Evolutionary conservation across 1,140 invertebrate genomes (phyloP).

Genomic region (Bicyclus anynana): DNA sequence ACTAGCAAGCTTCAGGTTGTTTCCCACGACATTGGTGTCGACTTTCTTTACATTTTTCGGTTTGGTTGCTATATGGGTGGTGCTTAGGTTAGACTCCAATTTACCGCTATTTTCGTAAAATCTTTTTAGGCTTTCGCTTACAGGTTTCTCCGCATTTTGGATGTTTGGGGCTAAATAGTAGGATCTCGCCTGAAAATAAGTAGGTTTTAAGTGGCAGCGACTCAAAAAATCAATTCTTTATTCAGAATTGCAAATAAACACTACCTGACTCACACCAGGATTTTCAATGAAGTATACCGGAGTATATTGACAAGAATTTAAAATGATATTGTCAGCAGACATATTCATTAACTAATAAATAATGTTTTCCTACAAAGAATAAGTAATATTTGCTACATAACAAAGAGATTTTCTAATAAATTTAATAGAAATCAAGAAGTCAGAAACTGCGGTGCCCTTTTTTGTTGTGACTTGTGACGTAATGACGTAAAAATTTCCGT

Average conservation of each 20-base stretch:
- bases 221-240: background rate
- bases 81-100: constrained; percentile 54
- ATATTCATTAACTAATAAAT: constrained; percentile 44
- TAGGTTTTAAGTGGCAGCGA: constrained; percentile 1
- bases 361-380: constrained; percentile 21
- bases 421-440: constrained; percentile 10
- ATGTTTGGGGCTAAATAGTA: constrained; percentile 47
- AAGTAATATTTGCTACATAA: constrained; percentile 31
- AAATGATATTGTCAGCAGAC: constrained; percentile 43
- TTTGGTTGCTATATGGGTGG: constrained; percentile 30
- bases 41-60: constrained; percentile 47
- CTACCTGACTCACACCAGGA: constrained; percentile 58
- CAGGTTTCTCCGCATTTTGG: constrained; percentile 40
- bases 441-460: constrained; percentile 4
- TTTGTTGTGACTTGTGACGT: constrained; percentile 18
- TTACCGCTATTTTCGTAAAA: constrained; percentile 72
- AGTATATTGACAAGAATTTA: constrained; percentile 63
- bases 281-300: constrained; percentile 63
- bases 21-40: constrained; percentile 41
- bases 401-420: constrained; percentile 16
- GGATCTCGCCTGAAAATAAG: constrained; percentile 50
- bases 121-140: constrained; percentile 58
- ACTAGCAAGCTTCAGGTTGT: constrained; percentile 65
- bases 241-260: constrained; percentile 17
- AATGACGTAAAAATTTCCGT: constrained; percentile 12